These are phyloP conservation scores for Chanos chanos DNA, from an alignment of 2,797 vertebrate genomes.

Conservation along the genomic window DNA sequence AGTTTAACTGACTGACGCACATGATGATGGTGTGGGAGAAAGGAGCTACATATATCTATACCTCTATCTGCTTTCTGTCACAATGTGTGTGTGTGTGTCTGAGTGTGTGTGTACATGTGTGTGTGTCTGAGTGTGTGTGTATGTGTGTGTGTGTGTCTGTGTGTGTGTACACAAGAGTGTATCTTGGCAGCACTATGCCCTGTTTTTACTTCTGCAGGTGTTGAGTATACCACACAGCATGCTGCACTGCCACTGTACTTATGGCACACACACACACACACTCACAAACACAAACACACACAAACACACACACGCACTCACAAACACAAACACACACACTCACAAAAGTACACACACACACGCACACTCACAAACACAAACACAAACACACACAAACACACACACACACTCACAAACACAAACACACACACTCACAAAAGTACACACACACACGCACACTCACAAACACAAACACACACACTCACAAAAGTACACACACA, in stretches of 20 bases:
- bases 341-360: constrained; percentile 26
- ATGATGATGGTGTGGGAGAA: too few relatives aligned
- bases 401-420: too few relatives aligned
- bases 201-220: constrained; percentile 54
- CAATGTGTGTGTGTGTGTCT: background rate
- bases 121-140: background rate
- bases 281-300: too few relatives aligned
- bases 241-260: constrained; percentile 21
- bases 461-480: too few relatives aligned
- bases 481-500: too few relatives aligned
- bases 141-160: constrained; percentile 57
- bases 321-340: too few relatives aligned
- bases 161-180: constrained; percentile 66
- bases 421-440: too few relatives aligned
- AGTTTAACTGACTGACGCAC: too few relatives aligned
- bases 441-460: too few relatives aligned
- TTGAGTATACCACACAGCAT: constrained; percentile 49
- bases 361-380: constrained; percentile 30
- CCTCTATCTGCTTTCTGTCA: background rate
- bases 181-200: constrained; percentile 32
- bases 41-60: too few relatives aligned
- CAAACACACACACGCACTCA: too few relatives aligned
- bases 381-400: constrained; percentile 33
- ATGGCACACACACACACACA: too few relatives aligned
- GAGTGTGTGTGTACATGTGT: background rate